Base-by-base conservation (phyloP, 2,888 invertebrate species). In the Philaethria dido region DNA sequence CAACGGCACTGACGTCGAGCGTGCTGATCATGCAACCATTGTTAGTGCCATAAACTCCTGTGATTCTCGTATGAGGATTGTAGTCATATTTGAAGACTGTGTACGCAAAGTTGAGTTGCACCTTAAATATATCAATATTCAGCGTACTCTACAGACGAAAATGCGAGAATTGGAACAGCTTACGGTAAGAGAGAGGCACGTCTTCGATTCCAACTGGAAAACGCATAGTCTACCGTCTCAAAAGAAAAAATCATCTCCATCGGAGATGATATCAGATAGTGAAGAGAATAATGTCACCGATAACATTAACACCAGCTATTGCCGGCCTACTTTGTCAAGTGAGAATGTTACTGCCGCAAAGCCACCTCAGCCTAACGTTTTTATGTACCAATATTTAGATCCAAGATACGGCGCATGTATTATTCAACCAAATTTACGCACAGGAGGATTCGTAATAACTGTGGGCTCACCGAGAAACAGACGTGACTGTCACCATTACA, bases 31-130 rank as follows among this genome's bases (percentile, higher is more conserved):
- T 87, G 96, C 97, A 81, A 95, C 97, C 61, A 94, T 99, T 74
- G 98, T 99, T n/a, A 95, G 95, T 77, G 97, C 97, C 80, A 98
- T 99, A 75, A 97, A 97, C 87, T 94, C 95, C 81, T 97, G 98
- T 90, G 97, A 97, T 81, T 93, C 96, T 22, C 94, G 97, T 73
- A 97, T 99, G 97, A 94, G 99, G 63, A 97, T 99, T 96, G 98
- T 99, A 29, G 99, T 99, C 14, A 94, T 99, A 44, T 99, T 98
- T 83, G 99, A 99, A 92, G 98, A 99, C 84, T 98, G 99, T 80
- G 98, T 98, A 0, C 94, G 97, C 69, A 99, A 99, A 94, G 92
- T 98, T 45, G 98, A 98, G 80, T 94, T 99, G 0, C 98, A 99
- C 84, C 97, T 98, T 94, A 95, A 98, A 69, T 98, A 97, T 81